Percentiles rank a stretch among this genome's conserved stretches.
Evolutionary conservation across 2,888 invertebrate species (phyloP).

Genomic region (Drosophila pseudotalamancana): DNA sequence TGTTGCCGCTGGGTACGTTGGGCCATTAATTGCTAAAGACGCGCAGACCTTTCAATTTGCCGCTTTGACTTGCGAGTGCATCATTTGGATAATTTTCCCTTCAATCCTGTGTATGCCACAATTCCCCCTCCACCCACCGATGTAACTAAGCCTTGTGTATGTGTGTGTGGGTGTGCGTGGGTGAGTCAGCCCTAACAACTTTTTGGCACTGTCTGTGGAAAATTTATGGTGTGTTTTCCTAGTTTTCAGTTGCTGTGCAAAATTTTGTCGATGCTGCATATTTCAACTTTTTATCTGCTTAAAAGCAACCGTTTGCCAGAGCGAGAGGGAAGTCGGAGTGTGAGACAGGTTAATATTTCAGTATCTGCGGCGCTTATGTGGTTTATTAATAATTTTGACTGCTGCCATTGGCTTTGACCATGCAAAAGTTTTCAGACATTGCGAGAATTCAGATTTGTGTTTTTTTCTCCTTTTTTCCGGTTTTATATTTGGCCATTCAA

Average conservation of each 20-base stretch:
- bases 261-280: constrained; percentile 70
- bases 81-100: constrained; percentile 65
- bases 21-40: constrained; percentile 57
- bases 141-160: constrained; percentile 8
- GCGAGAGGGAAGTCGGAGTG: neutral
- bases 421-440: constrained; percentile 33
- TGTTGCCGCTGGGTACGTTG: constrained; percentile 12
- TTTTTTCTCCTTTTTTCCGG: neutral
- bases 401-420: constrained; percentile 31
- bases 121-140: neutral
- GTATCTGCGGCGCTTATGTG: constrained; percentile 43
- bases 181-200: constrained; percentile 42
- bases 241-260: constrained; percentile 62
- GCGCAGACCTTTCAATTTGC: constrained; percentile 39
- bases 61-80: constrained; percentile 50
- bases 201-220: constrained; percentile 63
- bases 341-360: constrained; percentile 38
- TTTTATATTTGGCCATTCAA: neutral
- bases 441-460: constrained; percentile 17
- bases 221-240: constrained; percentile 74
- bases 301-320: neutral
- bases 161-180: constrained; percentile 9
- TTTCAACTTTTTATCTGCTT: constrained; percentile 65
- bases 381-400: constrained; percentile 70
- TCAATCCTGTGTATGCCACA: neutral